These are phyloP conservation scores for Tiliacea aurago DNA, from an alignment of 2,888 invertebrate genomes.

Conservation along the genomic window DNA sequence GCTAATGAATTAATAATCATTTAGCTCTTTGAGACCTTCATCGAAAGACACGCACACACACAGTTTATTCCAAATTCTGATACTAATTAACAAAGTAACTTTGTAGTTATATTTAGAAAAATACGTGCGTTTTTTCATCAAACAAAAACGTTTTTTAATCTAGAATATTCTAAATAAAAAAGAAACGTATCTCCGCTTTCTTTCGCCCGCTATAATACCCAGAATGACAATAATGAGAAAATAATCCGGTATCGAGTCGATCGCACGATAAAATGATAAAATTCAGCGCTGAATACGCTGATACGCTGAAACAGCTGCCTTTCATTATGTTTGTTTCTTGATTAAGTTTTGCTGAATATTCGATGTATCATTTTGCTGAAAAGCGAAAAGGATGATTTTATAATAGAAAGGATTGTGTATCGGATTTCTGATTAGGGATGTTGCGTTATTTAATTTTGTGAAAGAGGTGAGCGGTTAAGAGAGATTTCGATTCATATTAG, in stretches of 20 bases:
- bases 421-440: slow-evolving; percentile 4
- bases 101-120: background rate
- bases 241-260: slow-evolving; percentile 45
- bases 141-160: slow-evolving; percentile 26
- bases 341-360: slow-evolving; percentile 46
- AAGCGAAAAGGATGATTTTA: slow-evolving; percentile 10
- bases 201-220: slow-evolving; percentile 24
- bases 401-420: slow-evolving; percentile 7
- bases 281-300: slow-evolving; percentile 47
- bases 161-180: slow-evolving; percentile 32
- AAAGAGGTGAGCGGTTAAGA: background rate
- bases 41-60: background rate
- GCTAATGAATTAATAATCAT: background rate
- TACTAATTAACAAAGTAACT: background rate
- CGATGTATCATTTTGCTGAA: slow-evolving; percentile 31
- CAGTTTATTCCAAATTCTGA: background rate
- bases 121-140: background rate
- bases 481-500: background rate
- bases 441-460: no score
- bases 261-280: slow-evolving; percentile 52
- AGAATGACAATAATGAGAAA: slow-evolving; percentile 54
- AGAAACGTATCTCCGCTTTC: slow-evolving; percentile 31
- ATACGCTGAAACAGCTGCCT: slow-evolving; percentile 45
- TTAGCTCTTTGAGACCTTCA: background rate
- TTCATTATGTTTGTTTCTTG: slow-evolving; percentile 53